These are phyloP conservation scores for Ceratosolen fusciceps DNA, from an alignment of 1,140 invertebrate genomes.

Conservation along the genomic window DNA sequence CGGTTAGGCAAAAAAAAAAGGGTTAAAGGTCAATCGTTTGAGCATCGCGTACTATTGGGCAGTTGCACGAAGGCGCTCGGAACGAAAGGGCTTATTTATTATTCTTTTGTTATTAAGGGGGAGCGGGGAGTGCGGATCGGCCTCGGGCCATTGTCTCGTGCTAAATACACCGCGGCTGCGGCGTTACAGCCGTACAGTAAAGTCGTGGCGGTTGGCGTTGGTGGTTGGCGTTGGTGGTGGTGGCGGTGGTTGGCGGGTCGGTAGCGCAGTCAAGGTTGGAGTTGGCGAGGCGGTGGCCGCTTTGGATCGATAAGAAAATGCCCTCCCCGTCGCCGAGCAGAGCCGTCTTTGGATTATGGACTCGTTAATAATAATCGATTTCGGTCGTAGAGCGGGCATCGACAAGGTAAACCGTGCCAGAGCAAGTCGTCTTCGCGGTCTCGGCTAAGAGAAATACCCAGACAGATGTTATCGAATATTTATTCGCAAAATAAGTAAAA, in stretches of 20 bases:
- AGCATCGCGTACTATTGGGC: no score
- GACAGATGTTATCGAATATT: constrained; percentile 19
- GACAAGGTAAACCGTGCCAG: not conserved
- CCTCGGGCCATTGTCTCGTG: no score
- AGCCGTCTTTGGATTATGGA: constrained; percentile 36
- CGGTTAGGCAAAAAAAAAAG: no score
- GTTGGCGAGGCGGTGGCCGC: constrained; percentile 4
- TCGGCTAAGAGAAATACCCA: not conserved
- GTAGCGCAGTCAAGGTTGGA: no score
- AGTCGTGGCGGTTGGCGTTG: no score
- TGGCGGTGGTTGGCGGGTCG: not conserved
- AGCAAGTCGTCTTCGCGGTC: not conserved
- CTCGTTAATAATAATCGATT: constrained; percentile 48
- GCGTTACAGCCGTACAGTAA: no score
- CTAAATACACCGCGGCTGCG: constrained; percentile 26
- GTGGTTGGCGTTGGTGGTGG: no score
- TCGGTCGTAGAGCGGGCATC: constrained; percentile 14
- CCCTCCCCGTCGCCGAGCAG: constrained; percentile 30
- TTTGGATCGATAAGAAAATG: constrained; percentile 45
- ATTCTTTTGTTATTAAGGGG: no score
- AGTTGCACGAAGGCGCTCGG: no score
- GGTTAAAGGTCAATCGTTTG: no score
- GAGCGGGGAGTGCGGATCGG: no score
- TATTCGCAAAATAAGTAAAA: constrained; percentile 23
- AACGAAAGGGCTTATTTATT: no score